Percentiles rank a stretch among this genome's conserved stretches.
Evolutionary conservation across 2,888 invertebrate genomes (phyloP).

Genomic region (Nomada goodeniana): DNA sequence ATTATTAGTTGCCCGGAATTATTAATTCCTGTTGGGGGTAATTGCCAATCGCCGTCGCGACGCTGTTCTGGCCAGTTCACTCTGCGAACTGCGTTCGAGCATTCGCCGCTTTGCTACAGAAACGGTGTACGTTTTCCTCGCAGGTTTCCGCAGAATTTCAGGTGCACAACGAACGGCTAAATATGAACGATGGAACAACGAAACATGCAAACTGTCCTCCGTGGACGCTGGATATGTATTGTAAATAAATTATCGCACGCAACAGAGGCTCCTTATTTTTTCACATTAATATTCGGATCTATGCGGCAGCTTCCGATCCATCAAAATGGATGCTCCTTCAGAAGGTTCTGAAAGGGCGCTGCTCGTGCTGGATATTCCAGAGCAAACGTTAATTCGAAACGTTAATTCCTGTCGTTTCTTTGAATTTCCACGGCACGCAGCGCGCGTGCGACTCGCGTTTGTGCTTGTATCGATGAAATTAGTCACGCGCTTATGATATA

Average conservation of each 20-base stretch:
- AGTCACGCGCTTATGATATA: conserved; percentile 44
- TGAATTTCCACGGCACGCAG: background rate
- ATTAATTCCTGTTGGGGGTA: conserved; percentile 20
- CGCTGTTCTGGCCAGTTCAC: background rate
- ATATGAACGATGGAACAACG: too few species aligned
- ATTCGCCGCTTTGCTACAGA: background rate
- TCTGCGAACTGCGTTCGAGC: too few species aligned
- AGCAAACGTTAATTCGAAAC: too few species aligned
- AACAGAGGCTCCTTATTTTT: too few species aligned
- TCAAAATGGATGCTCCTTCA: background rate
- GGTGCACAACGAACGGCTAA: background rate
- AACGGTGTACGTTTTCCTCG: background rate
- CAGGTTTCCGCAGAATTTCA: background rate
- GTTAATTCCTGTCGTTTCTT: background rate
- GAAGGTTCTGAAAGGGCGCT: background rate
- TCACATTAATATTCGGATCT: too few species aligned
- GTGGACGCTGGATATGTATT: too few species aligned
- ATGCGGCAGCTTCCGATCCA: too few species aligned
- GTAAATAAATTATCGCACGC: too few species aligned
- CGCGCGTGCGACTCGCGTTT: conserved; percentile 6
- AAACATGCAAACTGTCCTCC: too few species aligned
- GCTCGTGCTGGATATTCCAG: background rate
- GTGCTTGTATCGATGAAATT: conserved; percentile 28
- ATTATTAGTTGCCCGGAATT: conserved; percentile 39
- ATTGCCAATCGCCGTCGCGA: conserved; percentile 4